Percentiles rank a stretch among this genome's conserved stretches.
Evolutionary conservation across 2,113 vertebrate genomes (phyloP).

Genomic region (Nannospalax galili): DNA sequence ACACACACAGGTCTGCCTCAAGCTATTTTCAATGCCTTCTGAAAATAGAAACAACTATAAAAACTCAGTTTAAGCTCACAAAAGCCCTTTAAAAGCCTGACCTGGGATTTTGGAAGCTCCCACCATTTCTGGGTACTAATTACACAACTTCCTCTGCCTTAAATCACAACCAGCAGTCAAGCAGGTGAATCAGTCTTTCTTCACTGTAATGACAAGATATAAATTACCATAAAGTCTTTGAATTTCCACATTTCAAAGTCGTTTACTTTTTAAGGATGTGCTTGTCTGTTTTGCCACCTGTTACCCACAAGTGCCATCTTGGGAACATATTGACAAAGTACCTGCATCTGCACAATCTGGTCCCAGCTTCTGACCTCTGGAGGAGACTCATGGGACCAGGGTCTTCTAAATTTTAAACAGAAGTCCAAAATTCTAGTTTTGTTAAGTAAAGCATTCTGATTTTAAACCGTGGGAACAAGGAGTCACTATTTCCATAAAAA

Average conservation of each 20-base stretch:
- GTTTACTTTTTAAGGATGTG: neutral
- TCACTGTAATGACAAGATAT: conserved; percentile 23
- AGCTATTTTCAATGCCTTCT: conserved; percentile 57
- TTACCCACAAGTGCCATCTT: neutral
- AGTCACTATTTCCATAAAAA: neutral
- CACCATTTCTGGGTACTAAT: neutral
- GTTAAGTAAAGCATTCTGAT: neutral
- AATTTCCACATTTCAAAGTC: neutral
- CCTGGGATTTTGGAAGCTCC: neutral
- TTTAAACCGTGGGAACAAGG: neutral
- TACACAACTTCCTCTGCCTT: neutral
- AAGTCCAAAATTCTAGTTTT: neutral
- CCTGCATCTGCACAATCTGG: neutral
- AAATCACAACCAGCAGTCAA: neutral
- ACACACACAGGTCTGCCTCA: neutral
- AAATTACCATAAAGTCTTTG: conserved; percentile 33
- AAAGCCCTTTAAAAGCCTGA: conserved; percentile 13
- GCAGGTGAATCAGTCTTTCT: neutral
- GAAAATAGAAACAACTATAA: conserved; percentile 65
- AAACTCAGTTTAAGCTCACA: conserved; percentile 49
- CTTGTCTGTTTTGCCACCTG: neutral
- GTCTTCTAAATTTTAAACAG: neutral
- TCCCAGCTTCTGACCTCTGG: too few relatives aligned
- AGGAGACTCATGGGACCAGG: accelerated
- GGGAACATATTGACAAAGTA: neutral